These are phyloP conservation scores for Larimichthys crocea DNA, from an alignment of 2,113 vertebrate species.

Conservation along the genomic window DNA sequence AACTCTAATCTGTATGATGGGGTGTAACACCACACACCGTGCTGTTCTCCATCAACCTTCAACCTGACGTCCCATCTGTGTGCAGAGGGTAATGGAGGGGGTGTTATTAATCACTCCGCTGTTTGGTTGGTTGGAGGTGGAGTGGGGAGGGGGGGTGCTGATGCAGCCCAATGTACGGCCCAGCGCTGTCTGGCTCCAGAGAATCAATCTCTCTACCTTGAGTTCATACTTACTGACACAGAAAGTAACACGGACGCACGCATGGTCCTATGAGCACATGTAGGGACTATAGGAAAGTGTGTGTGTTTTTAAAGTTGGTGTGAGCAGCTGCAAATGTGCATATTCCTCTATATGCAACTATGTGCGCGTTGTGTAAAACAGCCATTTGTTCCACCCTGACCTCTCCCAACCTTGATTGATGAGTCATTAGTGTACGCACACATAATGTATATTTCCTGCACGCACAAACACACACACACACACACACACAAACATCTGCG, in stretches of 20 bases:
- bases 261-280: neutral
- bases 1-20: constrained; percentile 74
- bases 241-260: constrained; percentile 22
- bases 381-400: constrained; percentile 26
- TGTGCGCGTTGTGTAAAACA: constrained; percentile 18
- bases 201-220: constrained; percentile 65
- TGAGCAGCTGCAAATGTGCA: neutral
- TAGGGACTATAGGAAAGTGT: neutral
- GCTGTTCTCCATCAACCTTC: constrained; percentile 82
- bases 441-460: constrained; percentile 2
- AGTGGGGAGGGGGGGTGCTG: constrained; percentile 19
- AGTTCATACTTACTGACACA: constrained; percentile 42
- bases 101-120: constrained; percentile 77
- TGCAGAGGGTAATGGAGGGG: constrained; percentile 78
- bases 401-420: constrained; percentile 38
- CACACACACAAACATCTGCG: neutral
- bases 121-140: constrained; percentile 46
- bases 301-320: constrained; percentile 16
- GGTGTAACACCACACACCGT: constrained; percentile 65
- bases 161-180: constrained; percentile 36
- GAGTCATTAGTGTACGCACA: constrained; percentile 20
- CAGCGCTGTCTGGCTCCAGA: constrained; percentile 17
- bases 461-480: neutral
- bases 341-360: neutral
- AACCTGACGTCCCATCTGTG: constrained; percentile 80